Base-by-base conservation (phyloP, 53 echinoderm and acorn worm genomes). In the Pentamera pediparva region DNA sequence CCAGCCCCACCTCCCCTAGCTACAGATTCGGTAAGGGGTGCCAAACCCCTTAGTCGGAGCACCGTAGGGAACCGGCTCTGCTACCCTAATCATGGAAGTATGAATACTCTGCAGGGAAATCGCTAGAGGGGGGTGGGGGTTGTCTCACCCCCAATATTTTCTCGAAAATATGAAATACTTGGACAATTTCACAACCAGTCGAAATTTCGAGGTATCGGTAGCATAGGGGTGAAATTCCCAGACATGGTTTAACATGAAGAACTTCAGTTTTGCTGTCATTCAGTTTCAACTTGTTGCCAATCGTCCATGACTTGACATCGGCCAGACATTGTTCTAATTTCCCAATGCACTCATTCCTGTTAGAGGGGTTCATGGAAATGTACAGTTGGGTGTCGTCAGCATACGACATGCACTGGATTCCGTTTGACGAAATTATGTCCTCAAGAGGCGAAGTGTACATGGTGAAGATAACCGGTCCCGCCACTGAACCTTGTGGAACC, bases 331-430 rank as follows among this genome's bases (percentile, higher is more conserved):
- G 36, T 8, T 64, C 34, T 13, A 38, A 37, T 64, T 37, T 29
- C 13, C 15, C 21, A n/a, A 64, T 64, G 35, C 35, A 64, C 32
- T 17, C 37, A 34, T 64, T 17, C 36, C 35, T 63, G 63, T 63
- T 3, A 15, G 63, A 35, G 35, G 63, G 63, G 13, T 63, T 63
- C 63, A 63, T 63, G 17, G 63, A 63, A 22, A 63, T 63, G 17
- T 63, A 36, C 63, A 63, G 30, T 32, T 63, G 63, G 32, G 63
- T 63, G 63, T 63, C 63, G 35, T 63, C 63, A 33, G 63, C 63
- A 32, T 63, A 63, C 35, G 63, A 30, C n/a, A n/a, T 13, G 12
- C 61, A 61, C 61, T 61, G 15, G 32, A 61, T 61, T 61, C 62
- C 62, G 31, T 30, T 61, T 26, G 34, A 30, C 13, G 62, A 61